Conservation (phyloP, 2,888 invertebrate genomes). For the Andrena flavipes region DNA sequence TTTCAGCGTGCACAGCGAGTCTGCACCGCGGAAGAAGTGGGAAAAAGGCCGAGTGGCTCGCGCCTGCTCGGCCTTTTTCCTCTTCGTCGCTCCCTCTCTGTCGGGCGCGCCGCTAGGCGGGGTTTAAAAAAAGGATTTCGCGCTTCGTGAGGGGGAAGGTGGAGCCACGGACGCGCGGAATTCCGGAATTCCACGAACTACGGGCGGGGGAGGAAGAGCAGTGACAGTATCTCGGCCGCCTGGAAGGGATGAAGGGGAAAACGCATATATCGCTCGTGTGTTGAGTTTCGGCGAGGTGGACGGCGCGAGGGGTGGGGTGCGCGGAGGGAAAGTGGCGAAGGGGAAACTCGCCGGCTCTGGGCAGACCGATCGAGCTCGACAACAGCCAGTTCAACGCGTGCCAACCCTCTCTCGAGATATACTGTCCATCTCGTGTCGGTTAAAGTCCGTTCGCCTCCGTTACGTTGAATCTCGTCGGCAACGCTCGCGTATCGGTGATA, state of each 20-base stretch:
- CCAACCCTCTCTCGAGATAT: slow-evolving; percentile 76
- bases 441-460: slow-evolving; percentile 19
- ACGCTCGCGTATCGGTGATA: slow-evolving; percentile 18
- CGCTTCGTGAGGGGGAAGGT: slow-evolving; percentile 68
- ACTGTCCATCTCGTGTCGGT: slow-evolving; percentile 53
- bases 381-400: slow-evolving; percentile 81
- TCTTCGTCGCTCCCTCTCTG: slow-evolving; percentile 43
- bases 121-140: slow-evolving; percentile 78
- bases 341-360: slow-evolving; percentile 75
- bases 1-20: slow-evolving; percentile 62
- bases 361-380: slow-evolving; percentile 75
- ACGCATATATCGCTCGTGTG: slow-evolving; percentile 59
- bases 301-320: slow-evolving; percentile 44
- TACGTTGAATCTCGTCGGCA: background rate
- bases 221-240: slow-evolving; percentile 32
- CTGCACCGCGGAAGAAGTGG: slow-evolving; percentile 70
- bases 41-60: slow-evolving; percentile 69
- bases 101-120: slow-evolving; percentile 76
- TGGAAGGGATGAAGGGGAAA: slow-evolving; percentile 70
- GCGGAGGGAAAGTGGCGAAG: slow-evolving; percentile 79
- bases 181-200: slow-evolving; percentile 72
- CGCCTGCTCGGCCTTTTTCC: slow-evolving; percentile 70
- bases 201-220: slow-evolving; percentile 56
- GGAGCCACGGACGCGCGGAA: slow-evolving; percentile 72
- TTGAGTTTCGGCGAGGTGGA: slow-evolving; percentile 45